Conservation (phyloP, 2,888 invertebrate genomes). For the Lottia scabra region DNA sequence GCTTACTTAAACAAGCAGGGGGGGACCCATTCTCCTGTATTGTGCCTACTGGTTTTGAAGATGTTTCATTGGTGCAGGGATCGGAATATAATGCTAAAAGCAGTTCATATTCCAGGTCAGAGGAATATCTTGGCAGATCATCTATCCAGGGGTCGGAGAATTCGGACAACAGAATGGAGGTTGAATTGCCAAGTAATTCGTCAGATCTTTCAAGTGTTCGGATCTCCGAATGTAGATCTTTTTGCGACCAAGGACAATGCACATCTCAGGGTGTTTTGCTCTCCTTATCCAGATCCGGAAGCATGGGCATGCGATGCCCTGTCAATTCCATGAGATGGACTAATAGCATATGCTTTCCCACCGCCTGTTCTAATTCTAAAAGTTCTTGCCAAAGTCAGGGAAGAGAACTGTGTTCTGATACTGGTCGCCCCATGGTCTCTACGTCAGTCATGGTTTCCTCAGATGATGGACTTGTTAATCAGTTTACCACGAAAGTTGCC, state of each 20-base stretch:
- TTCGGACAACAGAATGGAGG: neutral
- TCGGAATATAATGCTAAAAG: no score
- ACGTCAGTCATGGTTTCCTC: neutral
- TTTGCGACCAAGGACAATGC: neutral
- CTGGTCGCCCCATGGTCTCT: neutral
- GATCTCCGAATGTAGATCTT: neutral
- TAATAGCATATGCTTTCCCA: neutral
- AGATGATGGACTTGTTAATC: neutral
- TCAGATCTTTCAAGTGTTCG: neutral
- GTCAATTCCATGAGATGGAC: neutral
- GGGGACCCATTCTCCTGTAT: neutral
- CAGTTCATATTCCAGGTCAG: neutral
- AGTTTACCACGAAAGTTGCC: neutral
- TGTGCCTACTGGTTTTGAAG: neutral
- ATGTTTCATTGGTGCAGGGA: constrained; percentile 1
- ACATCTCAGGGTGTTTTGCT: neutral
- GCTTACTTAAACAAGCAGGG: neutral
- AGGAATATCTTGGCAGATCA: neutral
- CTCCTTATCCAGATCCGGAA: neutral
- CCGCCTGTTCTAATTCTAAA: neutral
- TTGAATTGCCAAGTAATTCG: neutral
- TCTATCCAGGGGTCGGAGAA: neutral
- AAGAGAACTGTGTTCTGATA: neutral
- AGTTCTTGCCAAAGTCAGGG: neutral
- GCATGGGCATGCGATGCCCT: neutral